phyloP scores from a whole-genome alignment of 2,888 invertebrate genomes.

The Ramazzottius varieornatus region DNA sequence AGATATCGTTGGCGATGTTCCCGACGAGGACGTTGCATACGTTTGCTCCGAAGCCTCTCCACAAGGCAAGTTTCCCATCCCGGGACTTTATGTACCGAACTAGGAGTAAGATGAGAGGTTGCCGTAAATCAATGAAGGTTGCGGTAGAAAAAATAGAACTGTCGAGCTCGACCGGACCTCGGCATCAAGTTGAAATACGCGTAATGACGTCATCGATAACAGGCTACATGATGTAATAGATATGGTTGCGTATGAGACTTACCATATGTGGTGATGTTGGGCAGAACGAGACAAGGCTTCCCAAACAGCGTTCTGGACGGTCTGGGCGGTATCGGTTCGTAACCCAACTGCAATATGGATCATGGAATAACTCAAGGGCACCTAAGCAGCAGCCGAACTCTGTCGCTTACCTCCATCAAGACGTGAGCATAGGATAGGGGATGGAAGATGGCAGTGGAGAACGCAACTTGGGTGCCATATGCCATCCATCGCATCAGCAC shows the following conservation, averaged over 20 bases:
- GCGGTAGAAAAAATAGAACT: too few species aligned
- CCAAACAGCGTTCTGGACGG: background rate
- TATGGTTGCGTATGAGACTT: too few species aligned
- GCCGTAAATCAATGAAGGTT: too few species aligned
- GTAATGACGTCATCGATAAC: too few species aligned
- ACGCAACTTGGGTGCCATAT: background rate
- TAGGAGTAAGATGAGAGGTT: background rate
- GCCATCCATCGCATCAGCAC: background rate
- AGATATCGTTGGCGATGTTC: background rate
- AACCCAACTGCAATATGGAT: background rate
- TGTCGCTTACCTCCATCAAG: background rate
- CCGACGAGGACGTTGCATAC: background rate
- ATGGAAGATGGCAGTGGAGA: background rate
- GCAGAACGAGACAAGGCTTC: constrained; percentile 1
- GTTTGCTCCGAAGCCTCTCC: background rate
- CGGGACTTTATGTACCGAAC: background rate
- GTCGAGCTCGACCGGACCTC: too few species aligned
- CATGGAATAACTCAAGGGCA: background rate
- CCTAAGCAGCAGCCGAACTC: background rate
- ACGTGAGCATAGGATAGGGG: background rate
- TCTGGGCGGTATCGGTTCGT: background rate
- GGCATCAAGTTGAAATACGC: too few species aligned
- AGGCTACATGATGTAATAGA: too few species aligned
- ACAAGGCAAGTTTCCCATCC: background rate
- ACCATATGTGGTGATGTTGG: background rate